phyloP scores from a whole-genome alignment of 2,797 vertebrate species.

The Enteromius mattozi region DNA sequence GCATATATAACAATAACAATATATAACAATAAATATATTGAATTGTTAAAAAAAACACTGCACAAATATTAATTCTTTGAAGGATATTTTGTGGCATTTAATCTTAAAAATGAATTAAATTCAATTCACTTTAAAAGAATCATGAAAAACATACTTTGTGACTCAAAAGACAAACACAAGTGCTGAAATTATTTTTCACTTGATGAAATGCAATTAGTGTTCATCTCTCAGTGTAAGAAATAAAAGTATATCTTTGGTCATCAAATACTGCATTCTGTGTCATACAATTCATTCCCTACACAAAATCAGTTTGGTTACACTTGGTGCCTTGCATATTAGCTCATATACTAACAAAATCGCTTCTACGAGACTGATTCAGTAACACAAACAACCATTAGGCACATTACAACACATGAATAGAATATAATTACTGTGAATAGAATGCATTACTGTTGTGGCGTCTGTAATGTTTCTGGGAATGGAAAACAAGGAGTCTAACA shows the following conservation, averaged over 20 bases:
- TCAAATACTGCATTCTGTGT: neutral
- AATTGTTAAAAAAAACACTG: too few relatives aligned
- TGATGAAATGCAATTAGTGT: neutral
- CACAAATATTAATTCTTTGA: too few relatives aligned
- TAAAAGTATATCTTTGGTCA: neutral
- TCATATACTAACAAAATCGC: neutral
- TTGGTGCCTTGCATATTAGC: neutral
- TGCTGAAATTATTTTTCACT: neutral
- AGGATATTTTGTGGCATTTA: too few relatives aligned
- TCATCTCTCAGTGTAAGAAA: neutral
- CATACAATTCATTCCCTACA: neutral
- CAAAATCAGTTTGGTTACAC: neutral
- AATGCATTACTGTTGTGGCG: slow-evolving; percentile 44
- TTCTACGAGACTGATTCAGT: neutral
- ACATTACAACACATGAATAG: slow-evolving; percentile 14
- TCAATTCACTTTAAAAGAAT: neutral
- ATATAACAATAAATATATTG: too few relatives aligned
- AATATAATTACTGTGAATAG: slow-evolving; percentile 13
- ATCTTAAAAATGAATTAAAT: too few relatives aligned
- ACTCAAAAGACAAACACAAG: neutral
- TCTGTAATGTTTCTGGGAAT: slow-evolving; percentile 38
- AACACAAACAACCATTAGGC: slow-evolving; percentile 1
- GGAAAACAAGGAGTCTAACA: slow-evolving; percentile 37
- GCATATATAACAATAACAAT: neutral
- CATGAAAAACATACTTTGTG: neutral